Base-by-base conservation (phyloP, 1,140 invertebrate genomes). In the Coenobita brevimanus region DNA sequence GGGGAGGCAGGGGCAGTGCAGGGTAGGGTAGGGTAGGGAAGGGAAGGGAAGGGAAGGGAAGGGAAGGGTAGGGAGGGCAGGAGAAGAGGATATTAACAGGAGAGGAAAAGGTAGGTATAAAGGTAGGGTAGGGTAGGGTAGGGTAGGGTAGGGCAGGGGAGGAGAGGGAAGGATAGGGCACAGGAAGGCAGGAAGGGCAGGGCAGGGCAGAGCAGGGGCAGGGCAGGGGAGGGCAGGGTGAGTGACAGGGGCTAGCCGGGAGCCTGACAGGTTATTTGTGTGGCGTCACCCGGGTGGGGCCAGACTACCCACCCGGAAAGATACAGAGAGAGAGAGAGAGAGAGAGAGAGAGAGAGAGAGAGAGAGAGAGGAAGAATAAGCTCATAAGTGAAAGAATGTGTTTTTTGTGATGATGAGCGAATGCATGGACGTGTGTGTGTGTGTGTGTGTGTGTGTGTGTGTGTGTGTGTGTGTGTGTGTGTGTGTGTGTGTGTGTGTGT, bases 221-320 rank as follows among this genome's bases (percentile, higher is more conserved):
- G 67, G 67, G 27, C 17, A 33, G 30, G 67, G 1, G 15, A 27
- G 24, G 36, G 27, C 33, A 0, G 67, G 17, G 41, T 85, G 82
- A 85, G 82, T 85, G 82, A 85, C 82, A 71, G 69, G 71, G 73
- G 57, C 71, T 75, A 54, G 71, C 71, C 71, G 71, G 71, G 64
- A 33, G 13, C 21, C 71, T 85, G 82, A 85, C 82, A 85, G 82
- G 82, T 85, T 85, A 85, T 85, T 85, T 85, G 82, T 85, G 82
- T 85, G 73, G 73, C 82, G 82, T 85, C 82, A 85, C 82, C 71
- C 46, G 38, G 41, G 71, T 62, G 50, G 82, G 75, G 82, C 36
- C 21, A 54, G 46, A 36, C 71, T 71, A 43, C 38, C 82, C 73
- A 85, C 71, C 82, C 82, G 82, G 82, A 85, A 85, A 85, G 82